phyloP scores from a whole-genome alignment of 2,888 invertebrate species.

The Hirtodrosophila confusa region DNA sequence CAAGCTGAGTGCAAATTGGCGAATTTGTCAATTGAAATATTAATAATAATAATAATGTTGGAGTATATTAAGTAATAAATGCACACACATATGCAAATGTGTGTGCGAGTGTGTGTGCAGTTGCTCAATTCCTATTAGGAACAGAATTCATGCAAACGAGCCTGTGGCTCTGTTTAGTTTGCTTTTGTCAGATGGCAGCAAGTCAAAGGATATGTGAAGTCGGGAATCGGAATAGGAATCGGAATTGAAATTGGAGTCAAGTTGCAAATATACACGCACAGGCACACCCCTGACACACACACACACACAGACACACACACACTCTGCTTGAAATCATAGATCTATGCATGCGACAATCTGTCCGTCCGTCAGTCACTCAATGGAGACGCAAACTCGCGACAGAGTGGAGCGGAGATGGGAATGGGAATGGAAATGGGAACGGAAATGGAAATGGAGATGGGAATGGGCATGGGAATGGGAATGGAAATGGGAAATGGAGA shows the following conservation, averaged over 20 bases:
- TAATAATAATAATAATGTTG: too few relatives aligned
- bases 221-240: slow-evolving; percentile 42
- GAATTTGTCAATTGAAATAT: too few relatives aligned
- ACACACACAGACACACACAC: slow-evolving; percentile 35
- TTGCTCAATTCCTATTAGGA: slow-evolving; percentile 36
- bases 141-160: slow-evolving; percentile 50
- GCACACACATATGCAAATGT: slow-evolving; percentile 35
- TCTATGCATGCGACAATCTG: slow-evolving; percentile 59
- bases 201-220: slow-evolving; percentile 22
- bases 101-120: not conserved
- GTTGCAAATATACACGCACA: slow-evolving; percentile 48
- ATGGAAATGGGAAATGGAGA: slow-evolving; percentile 9
- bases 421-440: not conserved
- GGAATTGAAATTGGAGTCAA: slow-evolving; percentile 59
- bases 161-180: slow-evolving; percentile 49
- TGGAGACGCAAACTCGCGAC: slow-evolving; percentile 73
- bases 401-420: slow-evolving; percentile 46
- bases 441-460: not conserved
- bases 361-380: slow-evolving; percentile 53
- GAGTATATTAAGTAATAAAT: slow-evolving; percentile 30
- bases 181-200: slow-evolving; percentile 22
- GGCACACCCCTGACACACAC: slow-evolving; percentile 30
- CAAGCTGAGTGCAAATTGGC: too few relatives aligned
- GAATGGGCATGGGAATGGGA: not conserved
- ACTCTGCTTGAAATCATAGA: slow-evolving; percentile 27